phyloP scores from a whole-genome alignment of 2,113 vertebrate genomes.

The Numenius arquata region DNA sequence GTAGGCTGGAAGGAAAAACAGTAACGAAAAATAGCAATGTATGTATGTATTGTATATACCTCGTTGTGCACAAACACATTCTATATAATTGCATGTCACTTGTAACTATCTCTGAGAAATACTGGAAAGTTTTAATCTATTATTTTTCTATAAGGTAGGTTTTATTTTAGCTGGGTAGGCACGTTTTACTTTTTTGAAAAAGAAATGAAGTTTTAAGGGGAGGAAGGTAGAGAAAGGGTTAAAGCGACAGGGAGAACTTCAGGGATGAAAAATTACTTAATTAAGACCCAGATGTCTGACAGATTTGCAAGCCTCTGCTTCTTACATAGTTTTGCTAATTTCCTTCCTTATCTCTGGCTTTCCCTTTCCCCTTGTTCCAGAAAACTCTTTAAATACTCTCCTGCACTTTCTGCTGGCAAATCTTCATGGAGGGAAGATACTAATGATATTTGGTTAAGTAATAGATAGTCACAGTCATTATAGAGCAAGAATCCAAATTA shows the following conservation, averaged over 20 bases:
- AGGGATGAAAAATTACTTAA: slow-evolving; percentile 37
- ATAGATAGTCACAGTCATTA: neutral
- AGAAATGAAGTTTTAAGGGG: neutral
- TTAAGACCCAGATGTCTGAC: slow-evolving; percentile 48
- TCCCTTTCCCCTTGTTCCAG: slow-evolving; percentile 19
- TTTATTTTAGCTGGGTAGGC: neutral
- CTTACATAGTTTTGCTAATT: slow-evolving; percentile 32
- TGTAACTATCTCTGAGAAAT: neutral
- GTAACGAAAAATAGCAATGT: neutral
- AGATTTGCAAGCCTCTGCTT: slow-evolving; percentile 47
- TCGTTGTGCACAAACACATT: neutral
- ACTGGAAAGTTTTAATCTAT: neutral
- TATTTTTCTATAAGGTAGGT: neutral
- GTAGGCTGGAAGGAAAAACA: neutral
- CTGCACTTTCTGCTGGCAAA: neutral
- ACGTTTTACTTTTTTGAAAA: neutral
- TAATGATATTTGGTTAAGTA: neutral
- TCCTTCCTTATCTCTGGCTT: slow-evolving; percentile 50
- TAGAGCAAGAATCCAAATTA: neutral
- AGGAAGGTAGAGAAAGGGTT: neutral
- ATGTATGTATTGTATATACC: neutral
- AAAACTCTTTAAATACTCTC: neutral
- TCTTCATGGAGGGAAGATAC: neutral
- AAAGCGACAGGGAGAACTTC: neutral
- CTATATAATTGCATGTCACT: neutral